Evolutionary conservation across 1,140 invertebrate species (phyloP).

Genomic region (Hypothenemus hampei): DNA sequence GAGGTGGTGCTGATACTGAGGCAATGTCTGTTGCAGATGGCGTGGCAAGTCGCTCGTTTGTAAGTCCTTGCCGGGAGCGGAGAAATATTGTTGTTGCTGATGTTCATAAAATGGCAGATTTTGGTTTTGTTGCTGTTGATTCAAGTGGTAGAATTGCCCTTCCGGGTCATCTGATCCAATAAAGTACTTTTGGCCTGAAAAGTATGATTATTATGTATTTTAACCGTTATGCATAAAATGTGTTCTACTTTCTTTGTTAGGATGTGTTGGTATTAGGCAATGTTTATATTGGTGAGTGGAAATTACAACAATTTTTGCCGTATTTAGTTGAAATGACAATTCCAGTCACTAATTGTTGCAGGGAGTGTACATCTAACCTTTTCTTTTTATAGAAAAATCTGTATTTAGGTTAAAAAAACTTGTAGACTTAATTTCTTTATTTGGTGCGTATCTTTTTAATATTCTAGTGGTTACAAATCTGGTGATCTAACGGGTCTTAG

Average conservation of each 20-base stretch:
- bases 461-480: no score
- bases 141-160: neutral
- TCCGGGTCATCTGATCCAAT: neutral
- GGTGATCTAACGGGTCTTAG: no score
- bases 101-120: neutral
- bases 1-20: conserved; percentile 37
- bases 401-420: neutral
- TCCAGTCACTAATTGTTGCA: neutral
- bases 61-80: conserved; percentile 33
- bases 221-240: neutral
- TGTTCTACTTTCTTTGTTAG: neutral
- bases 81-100: conserved; percentile 13
- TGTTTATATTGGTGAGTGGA: no score
- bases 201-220: neutral
- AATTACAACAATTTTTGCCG: no score
- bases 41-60: conserved; percentile 42
- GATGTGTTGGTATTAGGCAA: neutral
- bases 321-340: neutral
- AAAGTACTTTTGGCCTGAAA: conserved; percentile 7
- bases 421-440: no score
- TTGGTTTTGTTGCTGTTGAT: neutral
- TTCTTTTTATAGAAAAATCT: neutral
- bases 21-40: conserved; percentile 40
- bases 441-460: no score
- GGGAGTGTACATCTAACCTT: neutral